These are phyloP conservation scores for Chymomyza amoena DNA, from an alignment of 2,888 invertebrate genomes.

Conservation along the genomic window DNA sequence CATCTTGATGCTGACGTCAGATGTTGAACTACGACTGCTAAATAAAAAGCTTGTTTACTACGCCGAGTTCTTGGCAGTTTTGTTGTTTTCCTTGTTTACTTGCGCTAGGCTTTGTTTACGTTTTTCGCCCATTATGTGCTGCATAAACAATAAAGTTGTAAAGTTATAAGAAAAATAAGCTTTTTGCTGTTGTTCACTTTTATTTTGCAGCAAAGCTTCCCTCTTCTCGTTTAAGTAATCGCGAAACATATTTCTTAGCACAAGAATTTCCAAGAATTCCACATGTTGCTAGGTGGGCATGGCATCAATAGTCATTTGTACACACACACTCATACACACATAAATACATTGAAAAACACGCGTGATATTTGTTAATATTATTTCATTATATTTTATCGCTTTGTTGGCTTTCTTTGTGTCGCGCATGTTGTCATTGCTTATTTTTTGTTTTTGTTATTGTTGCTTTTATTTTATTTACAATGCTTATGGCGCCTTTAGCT, in stretches of 20 bases:
- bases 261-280: slow-evolving; percentile 37
- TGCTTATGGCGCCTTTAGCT: not conserved
- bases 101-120: slow-evolving; percentile 54
- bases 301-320: not conserved
- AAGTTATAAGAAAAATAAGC: slow-evolving; percentile 39
- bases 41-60: slow-evolving; percentile 16
- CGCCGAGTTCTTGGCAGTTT: slow-evolving; percentile 54
- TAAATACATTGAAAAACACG: not conserved
- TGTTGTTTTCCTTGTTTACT: slow-evolving; percentile 47
- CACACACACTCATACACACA: not conserved
- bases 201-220: not conserved
- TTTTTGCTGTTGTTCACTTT: slow-evolving; percentile 2
- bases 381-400: not conserved
- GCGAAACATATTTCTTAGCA: not conserved
- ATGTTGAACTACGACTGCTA: not conserved
- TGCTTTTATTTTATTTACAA: not conserved
- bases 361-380: not conserved
- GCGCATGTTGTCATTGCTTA: not conserved
- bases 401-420: not conserved
- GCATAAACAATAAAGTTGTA: not conserved
- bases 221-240: slow-evolving; percentile 36
- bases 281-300: slow-evolving; percentile 33
- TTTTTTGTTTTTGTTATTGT: not conserved
- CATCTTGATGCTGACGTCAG: slow-evolving; percentile 1
- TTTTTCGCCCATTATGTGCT: slow-evolving; percentile 5